A percentile compares a stretch with the other conserved stretches of the same genome.
Conservation (phyloP, 2,797 vertebrate species). For the Siniperca undulata region DNA sequence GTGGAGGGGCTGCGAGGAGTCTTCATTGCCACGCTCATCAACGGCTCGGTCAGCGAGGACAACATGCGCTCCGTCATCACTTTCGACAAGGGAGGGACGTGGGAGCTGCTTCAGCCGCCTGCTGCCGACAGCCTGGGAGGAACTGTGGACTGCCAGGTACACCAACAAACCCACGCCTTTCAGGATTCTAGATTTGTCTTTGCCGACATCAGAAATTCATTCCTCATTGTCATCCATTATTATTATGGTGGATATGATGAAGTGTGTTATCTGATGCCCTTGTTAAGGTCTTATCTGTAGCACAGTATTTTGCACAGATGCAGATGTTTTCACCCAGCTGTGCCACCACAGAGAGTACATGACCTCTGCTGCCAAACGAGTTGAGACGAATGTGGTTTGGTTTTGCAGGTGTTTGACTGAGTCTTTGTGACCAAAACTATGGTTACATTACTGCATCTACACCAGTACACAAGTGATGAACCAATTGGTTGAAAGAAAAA, state of each 20-base stretch:
- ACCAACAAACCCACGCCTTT: too few relatives aligned
- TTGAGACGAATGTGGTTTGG: not conserved
- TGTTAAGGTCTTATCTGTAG: not conserved
- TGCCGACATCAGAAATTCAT: not conserved
- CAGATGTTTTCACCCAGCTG: not conserved
- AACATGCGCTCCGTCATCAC: slow-evolving; percentile 98
- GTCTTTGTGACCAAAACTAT: not conserved
- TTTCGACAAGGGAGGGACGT: slow-evolving; percentile 98
- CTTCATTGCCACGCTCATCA: slow-evolving; percentile 95
- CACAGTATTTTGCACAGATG: not conserved
- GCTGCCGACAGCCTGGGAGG: slow-evolving; percentile 91
- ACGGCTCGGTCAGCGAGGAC: slow-evolving; percentile 93
- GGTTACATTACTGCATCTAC: not conserved
- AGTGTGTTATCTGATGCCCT: not conserved
- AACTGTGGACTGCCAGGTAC: slow-evolving; percentile 92
- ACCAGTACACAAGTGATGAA: too few relatives aligned
- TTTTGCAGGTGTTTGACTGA: not conserved
- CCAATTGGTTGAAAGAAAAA: not conserved
- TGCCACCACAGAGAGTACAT: not conserved
- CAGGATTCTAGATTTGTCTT: not conserved
- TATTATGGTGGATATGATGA: not conserved
- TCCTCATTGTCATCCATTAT: not conserved
- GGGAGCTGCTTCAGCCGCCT: slow-evolving; percentile 95
- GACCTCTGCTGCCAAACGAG: not conserved
- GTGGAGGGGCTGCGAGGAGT: slow-evolving; percentile 95